These are phyloP conservation scores for Rhinoptilus africanus DNA, from an alignment of 2,113 vertebrate genomes.

Conservation along the genomic window DNA sequence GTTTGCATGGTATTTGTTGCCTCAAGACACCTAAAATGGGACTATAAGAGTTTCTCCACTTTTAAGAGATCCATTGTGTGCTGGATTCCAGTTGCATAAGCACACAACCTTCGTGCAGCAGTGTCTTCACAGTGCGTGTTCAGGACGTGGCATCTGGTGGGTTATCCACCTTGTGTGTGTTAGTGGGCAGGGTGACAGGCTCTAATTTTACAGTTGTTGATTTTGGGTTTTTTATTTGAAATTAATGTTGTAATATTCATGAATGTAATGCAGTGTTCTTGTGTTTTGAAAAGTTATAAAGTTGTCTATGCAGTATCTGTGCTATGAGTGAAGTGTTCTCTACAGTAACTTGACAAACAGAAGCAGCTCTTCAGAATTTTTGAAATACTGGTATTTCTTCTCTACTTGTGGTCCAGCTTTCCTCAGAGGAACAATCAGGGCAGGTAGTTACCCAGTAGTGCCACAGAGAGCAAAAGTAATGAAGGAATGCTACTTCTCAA, in stretches of 20 bases:
- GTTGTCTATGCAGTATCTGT: not conserved
- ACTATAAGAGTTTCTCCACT: not conserved
- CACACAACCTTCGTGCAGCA: not conserved
- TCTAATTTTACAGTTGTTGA: not conserved
- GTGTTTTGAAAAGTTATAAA: not conserved
- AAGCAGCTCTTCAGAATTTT: not conserved
- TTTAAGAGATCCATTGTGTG: not conserved
- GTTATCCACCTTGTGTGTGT: not conserved
- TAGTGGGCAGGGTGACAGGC: not conserved
- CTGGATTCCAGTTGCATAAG: fast-evolving
- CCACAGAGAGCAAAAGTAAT: not conserved
- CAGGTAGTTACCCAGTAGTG: not conserved
- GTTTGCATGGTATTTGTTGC: not conserved
- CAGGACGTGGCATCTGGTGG: not conserved
- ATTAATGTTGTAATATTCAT: not conserved
- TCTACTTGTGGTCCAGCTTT: not conserved
- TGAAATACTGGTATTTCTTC: not conserved
- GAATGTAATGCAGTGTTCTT: not conserved
- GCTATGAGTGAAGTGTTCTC: not conserved
- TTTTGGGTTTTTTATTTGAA: not conserved
- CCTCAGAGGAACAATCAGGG: not conserved
- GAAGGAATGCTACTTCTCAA: not conserved
- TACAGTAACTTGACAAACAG: not conserved
- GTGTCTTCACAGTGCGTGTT: not conserved
- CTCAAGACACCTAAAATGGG: not conserved